These are phyloP conservation scores for Meriones unguiculatus DNA, from an alignment of 2,113 vertebrate genomes.

Conservation along the genomic window DNA sequence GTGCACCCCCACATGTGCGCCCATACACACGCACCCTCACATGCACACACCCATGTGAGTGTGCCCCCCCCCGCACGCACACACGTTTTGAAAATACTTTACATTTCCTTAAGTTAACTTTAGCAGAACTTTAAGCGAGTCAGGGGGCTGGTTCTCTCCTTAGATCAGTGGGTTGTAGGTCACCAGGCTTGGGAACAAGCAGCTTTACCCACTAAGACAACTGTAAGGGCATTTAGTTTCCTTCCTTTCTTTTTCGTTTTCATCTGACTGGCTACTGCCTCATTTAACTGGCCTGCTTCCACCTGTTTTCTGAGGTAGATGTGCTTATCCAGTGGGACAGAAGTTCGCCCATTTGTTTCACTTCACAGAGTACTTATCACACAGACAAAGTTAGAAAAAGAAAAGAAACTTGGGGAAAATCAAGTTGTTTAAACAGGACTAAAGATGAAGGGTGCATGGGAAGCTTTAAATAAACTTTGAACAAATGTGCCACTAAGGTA, in stretches of 20 bases:
- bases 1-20: too few relatives aligned
- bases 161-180: too few relatives aligned
- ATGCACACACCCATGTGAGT: background rate
- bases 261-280: background rate
- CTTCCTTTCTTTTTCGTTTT: background rate
- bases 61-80: background rate
- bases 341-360: constrained; percentile 17
- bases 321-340: background rate
- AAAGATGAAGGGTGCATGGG: constrained; percentile 12
- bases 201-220: background rate
- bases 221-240: background rate
- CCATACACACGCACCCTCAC: background rate
- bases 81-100: background rate
- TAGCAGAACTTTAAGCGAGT: background rate
- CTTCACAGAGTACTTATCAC: constrained; percentile 35
- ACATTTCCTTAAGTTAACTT: constrained; percentile 12
- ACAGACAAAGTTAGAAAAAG: background rate
- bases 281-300: background rate
- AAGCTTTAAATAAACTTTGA: constrained; percentile 64
- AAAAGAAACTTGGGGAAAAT: background rate
- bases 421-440: constrained; percentile 3
- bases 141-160: background rate
- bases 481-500: constrained; percentile 35
- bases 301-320: constrained; percentile 33
- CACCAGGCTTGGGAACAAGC: background rate